Conservation (phyloP, 2,888 invertebrate genomes). For the Platycheirus rosarum region DNA sequence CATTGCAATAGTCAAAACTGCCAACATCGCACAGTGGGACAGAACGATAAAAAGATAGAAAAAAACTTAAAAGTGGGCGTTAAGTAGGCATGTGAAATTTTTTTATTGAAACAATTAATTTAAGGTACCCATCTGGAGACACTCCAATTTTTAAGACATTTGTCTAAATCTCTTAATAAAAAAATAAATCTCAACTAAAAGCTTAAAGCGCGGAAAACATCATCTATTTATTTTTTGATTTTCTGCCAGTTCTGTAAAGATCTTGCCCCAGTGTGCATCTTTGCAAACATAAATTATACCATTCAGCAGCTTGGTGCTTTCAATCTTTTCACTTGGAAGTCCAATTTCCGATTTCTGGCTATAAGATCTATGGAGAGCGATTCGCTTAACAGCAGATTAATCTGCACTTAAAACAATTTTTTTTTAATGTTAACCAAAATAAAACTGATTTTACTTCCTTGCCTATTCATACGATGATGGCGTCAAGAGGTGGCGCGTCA, state of each 20-base stretch:
- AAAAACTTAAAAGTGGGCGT: too few relatives aligned
- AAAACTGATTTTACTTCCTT: conserved; percentile 39
- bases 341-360: conserved; percentile 27
- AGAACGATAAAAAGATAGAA: too few relatives aligned
- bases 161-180: too few relatives aligned
- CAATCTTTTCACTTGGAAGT: conserved; percentile 28
- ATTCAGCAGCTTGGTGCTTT: conserved; percentile 16
- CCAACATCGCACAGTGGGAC: background rate
- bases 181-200: too few relatives aligned
- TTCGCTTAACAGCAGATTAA: conserved; percentile 46
- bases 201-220: too few relatives aligned
- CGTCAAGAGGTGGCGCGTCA: background rate
- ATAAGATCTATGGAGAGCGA: conserved; percentile 20
- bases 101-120: too few relatives aligned
- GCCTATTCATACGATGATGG: background rate
- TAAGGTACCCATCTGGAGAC: too few relatives aligned
- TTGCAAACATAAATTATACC: background rate
- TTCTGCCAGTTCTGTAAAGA: too few relatives aligned
- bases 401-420: conserved; percentile 35
- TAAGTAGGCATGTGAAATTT: too few relatives aligned
- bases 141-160: too few relatives aligned
- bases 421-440: conserved; percentile 7
- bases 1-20: background rate
- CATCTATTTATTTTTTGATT: too few relatives aligned
- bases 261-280: too few relatives aligned